Base-by-base conservation (phyloP, 2,888 invertebrate genomes). In the Pseudeuparius sepicola region DNA sequence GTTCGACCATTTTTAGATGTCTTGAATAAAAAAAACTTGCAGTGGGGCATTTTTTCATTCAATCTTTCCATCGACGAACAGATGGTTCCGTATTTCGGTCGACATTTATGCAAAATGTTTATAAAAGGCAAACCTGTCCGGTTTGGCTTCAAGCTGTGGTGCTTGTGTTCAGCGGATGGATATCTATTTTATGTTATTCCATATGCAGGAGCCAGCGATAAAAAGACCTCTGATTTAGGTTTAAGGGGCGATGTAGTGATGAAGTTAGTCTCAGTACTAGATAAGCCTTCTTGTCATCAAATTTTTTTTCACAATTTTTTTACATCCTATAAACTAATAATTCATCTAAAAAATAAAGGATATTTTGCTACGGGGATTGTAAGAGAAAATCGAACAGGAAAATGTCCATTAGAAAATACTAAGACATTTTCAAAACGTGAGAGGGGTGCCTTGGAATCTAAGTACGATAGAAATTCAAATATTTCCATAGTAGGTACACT, bases 261-360 rank as follows among this genome's bases (percentile, higher is more conserved):
- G 15, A 35, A 42, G 36, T 35, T 50, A 24, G 31, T 51, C 14
- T 39, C 42, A 31, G 42, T 47, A 11, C 36, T 49, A 15, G 24
- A 46, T 12, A 39, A 38, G 16, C 42, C 40, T 11, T 10, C 24
- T 12, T 16, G 36, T 14, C 42, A 49, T 31, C 26, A 37, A 34
- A 31, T 49, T 29, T 45, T 40, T 39, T 48, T 48, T 38, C 39
- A 48, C 28, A 49, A 45, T 28, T 46, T 46, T 40, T 46, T 49
- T 37, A 36, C 41, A n/a, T 42, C 40, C 1, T 40, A 32, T 24
- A 44, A 36, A 12, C 26, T 46, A 13, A 41, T 45, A 11, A 9
- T 16, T 7, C 12, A 23, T 24, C 18, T 41, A 25, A 41, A 39
- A 26, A 25, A 36, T 10, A 41, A 38, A 18, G 30, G 25, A n/a